Base-by-base conservation (phyloP, 37 sponge, comb jelly and placozoan species). In the Eunapius fragilis region DNA sequence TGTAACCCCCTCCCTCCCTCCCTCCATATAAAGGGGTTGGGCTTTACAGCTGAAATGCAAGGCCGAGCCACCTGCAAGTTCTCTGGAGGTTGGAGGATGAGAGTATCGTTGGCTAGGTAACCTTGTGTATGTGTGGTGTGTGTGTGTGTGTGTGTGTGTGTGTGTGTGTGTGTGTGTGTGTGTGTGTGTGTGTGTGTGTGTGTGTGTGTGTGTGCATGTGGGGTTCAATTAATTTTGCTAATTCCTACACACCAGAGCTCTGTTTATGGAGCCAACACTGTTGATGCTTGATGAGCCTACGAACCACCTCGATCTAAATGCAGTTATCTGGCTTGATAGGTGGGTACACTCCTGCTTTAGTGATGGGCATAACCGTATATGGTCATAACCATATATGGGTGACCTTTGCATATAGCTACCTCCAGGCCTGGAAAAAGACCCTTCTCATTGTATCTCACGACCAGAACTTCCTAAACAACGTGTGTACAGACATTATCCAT, bases 1-100 rank as follows among this genome's bases (percentile, higher is more conserved):
- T 12, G 5, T 6, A 30, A 13, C 11, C 5, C 10, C 11, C 7
- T 10, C 11, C 11, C 71, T 30, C 30, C 11, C 71, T 84, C 31
- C 73, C 85, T n/a, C n/a, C n/a, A n/a, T n/a, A 73, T 73, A 0
- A 36, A 95, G 94, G 99, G 99, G 72, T 83, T 98, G 2, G 97
- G 97, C 68, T 98, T 98, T 85, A 95, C 85, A 71, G n/a, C 19
- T 37, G 99, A 98, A 80, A 98, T 98, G 99, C 99, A 98, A 80
- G 92, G 84, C 25, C 36, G 99, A 71, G 87, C 92, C 10, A 98
- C 99, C 17, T 82, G 75, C 80, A 93, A 96, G 81, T 96, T 98
- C 83, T 95, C 95, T 31, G 99, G 99, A 12, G 99, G 99, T 2
- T 98, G 99, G 99, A 91, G 99, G 34, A 98, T 98, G 99, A 87